These are phyloP conservation scores for Protobothrops flavoviridis DNA, from an alignment of 2,113 vertebrate genomes.

Conservation along the genomic window DNA sequence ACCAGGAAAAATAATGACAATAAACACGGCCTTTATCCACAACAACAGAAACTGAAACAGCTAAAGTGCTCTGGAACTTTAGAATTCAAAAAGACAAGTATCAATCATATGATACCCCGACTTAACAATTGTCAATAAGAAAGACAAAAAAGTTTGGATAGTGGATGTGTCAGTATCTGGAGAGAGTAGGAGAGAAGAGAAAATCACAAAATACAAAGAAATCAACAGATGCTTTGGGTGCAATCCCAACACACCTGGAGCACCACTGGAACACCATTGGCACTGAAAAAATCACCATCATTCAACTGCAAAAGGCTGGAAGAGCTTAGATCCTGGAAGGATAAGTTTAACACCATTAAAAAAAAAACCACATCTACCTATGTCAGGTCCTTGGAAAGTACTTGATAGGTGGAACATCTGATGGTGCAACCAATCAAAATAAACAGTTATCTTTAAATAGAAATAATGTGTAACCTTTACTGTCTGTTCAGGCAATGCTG, in stretches of 20 bases:
- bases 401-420: background rate
- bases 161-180: background rate
- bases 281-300: background rate
- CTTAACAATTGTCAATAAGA: background rate
- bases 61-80: background rate
- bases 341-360: background rate
- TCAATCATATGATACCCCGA: background rate
- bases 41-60: background rate
- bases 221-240: background rate
- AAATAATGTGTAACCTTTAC: background rate
- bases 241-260: background rate
- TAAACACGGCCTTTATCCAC: background rate
- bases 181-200: background rate
- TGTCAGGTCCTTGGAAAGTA: background rate
- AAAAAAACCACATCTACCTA: background rate
- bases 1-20: background rate
- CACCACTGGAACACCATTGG: background rate
- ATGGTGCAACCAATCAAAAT: background rate
- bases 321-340: background rate
- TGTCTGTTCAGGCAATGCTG: background rate
- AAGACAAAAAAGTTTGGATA: background rate
- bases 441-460: background rate
- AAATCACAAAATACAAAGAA: background rate
- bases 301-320: background rate
- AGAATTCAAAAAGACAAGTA: background rate